A percentile compares a stretch with the other conserved stretches of the same genome.
Evolutionary conservation across 1,140 invertebrate species (phyloP).

Genomic region (Dolichoris vasculosae): DNA sequence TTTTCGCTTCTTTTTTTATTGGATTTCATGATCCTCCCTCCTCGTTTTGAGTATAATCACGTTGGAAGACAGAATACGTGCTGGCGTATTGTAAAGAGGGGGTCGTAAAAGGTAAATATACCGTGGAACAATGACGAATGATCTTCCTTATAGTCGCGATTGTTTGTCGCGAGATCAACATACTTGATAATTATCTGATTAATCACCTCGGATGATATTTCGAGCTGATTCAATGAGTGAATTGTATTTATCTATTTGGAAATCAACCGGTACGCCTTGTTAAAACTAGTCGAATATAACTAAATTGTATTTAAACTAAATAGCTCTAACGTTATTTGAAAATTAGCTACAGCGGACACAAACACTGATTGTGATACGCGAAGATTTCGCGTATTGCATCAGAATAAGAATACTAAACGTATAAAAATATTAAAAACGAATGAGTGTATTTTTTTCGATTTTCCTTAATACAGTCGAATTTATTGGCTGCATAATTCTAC

Average conservation of each 20-base stretch:
- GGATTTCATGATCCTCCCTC: background rate
- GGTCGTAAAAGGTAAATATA: conserved; percentile 31
- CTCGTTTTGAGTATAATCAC: background rate
- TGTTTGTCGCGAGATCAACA: conserved; percentile 39
- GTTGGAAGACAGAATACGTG: background rate
- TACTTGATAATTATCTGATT: conserved; percentile 41
- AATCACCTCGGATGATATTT: conserved; percentile 18
- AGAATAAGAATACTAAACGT: too few relatives aligned
- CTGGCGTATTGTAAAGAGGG: background rate
- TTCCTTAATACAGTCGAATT: background rate
- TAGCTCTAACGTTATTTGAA: conserved; percentile 28
- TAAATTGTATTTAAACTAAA: conserved; percentile 40
- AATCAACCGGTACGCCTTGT: background rate
- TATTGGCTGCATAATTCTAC: background rate
- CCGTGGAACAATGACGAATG: conserved; percentile 3
- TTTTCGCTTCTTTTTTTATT: background rate
- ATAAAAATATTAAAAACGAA: too few relatives aligned
- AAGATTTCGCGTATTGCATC: too few relatives aligned
- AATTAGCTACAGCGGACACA: background rate
- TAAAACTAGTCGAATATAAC: background rate
- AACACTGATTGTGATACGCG: conserved; percentile 5
- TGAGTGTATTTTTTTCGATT: background rate
- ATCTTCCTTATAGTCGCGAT: background rate
- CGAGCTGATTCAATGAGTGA: conserved; percentile 24
- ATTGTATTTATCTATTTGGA: conserved; percentile 29